These are phyloP conservation scores for Trissolcus basalis DNA, from an alignment of 1,140 invertebrate species.

Conservation along the genomic window DNA sequence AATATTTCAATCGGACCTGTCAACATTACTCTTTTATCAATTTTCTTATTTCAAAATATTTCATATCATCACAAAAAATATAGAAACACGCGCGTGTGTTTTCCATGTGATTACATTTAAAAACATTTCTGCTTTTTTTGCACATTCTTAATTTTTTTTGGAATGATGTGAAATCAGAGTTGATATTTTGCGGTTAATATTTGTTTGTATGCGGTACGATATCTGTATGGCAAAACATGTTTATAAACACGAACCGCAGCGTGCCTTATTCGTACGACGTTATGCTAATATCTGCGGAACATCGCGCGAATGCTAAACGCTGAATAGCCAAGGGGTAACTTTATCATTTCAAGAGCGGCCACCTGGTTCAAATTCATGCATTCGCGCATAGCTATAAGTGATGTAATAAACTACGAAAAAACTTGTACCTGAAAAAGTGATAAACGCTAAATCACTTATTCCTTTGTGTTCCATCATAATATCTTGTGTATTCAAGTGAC, in stretches of 20 bases:
- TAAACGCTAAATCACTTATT: slow-evolving; percentile 48
- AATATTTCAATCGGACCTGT: no score
- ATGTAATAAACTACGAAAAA: slow-evolving; percentile 40
- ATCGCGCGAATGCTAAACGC: slow-evolving; percentile 44
- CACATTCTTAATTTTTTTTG: no score
- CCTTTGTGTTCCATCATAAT: slow-evolving; percentile 25
- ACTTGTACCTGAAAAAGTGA: slow-evolving; percentile 49
- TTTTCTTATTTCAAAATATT: no score
- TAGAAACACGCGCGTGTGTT: no score
- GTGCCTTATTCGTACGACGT: slow-evolving; percentile 41
- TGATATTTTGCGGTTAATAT: not conserved
- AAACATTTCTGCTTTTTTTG: no score
- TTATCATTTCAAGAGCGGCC: slow-evolving; percentile 46
- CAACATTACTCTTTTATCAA: no score
- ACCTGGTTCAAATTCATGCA: slow-evolving; percentile 49
- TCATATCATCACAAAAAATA: no score
- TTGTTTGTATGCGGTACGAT: not conserved
- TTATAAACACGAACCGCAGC: slow-evolving; percentile 30
- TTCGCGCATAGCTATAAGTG: slow-evolving; percentile 38
- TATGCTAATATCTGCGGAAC: slow-evolving; percentile 48
- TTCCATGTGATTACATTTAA: no score
- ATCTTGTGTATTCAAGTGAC: slow-evolving; percentile 32
- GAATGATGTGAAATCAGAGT: not conserved
- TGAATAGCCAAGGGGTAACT: slow-evolving; percentile 33
- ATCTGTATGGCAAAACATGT: slow-evolving; percentile 22